phyloP scores from a whole-genome alignment of 2,113 vertebrate species.

The Leucoraja erinaceus region DNA sequence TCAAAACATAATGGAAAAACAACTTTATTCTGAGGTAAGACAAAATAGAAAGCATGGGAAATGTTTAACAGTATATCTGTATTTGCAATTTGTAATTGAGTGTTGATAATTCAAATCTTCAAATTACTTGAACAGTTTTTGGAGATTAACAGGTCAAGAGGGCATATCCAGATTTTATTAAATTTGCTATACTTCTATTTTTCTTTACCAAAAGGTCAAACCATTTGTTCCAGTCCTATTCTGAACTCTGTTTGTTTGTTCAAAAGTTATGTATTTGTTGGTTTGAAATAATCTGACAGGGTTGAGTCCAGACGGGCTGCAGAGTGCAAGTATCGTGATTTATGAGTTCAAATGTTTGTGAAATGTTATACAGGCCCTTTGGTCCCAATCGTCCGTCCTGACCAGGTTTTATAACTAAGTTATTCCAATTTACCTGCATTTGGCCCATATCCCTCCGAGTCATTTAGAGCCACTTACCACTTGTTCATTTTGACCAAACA shows the following conservation, averaged over 20 bases:
- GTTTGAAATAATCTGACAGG: neutral
- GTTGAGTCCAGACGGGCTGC: neutral
- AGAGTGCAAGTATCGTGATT: neutral
- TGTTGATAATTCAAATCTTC: neutral
- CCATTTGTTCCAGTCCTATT: neutral
- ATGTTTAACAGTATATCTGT: neutral
- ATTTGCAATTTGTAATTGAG: neutral
- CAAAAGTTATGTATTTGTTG: neutral
- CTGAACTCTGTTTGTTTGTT: neutral
- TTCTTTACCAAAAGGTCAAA: neutral
- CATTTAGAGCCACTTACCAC: too few species aligned
- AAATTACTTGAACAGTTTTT: neutral
- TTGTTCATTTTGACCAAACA: too few species aligned
- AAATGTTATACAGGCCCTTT: neutral
- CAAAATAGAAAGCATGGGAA: neutral
- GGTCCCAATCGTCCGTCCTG: too few species aligned
- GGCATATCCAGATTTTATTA: neutral
- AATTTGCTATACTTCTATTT: neutral
- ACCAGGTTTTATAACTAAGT: too few species aligned
- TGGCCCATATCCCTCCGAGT: too few species aligned
- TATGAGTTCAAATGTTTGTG: neutral
- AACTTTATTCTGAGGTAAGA: neutral
- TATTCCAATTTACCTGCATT: too few species aligned
- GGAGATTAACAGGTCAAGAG: neutral
- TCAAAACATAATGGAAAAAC: neutral